Base-by-base conservation (phyloP, 2,888 invertebrate genomes). In the Tetrapedia diversipes region DNA sequence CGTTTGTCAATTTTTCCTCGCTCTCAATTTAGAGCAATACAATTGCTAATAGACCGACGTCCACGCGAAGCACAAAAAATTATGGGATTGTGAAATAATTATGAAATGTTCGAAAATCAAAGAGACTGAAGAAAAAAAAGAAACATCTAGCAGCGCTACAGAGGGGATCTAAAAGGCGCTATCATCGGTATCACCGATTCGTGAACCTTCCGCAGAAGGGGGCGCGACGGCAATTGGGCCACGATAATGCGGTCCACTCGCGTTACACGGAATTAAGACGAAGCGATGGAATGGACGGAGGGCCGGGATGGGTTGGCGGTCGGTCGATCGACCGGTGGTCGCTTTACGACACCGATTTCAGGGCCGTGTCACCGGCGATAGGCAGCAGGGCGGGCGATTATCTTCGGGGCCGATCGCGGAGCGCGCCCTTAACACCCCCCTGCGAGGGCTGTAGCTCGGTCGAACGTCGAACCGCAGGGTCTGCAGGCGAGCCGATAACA, bases 241-340 rank as follows among this genome's bases (percentile, higher is more conserved):
- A 27, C 27, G 53, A 76, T 73, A 74, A 37, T 32, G 11, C 24
- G 63, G 14, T 14, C 56, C 54, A 49, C 75, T 69, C 79, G 77
- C 77, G 61, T 79, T 67, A 73, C 65, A 53, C 7, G 60, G 79
- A 79, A 77, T 79, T 74, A 79, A 78, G 79, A 74, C 73, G 57
- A 54, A 32, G 61, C 11, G 45, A 47, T 22, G 22, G 37, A 19
- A 2, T 32, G 14, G 32, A 39, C 2, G 34, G 39, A 19, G 39
- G 27, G 47, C 34, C 37, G 60, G 41, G 24, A 49, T 11, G 64
- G 51, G 29, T 57, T 7, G 37, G 37, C 24, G 67, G 68, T 37
- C 45, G 64, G 27, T 39, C 37, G 54, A 49, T 56, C 75, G 73
- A 67, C 59, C 56, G 39, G 22, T 14, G 63, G 53, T 37, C 61